phyloP scores from a whole-genome alignment of 2,888 invertebrate species.

The Fissipunctia ypsillon region DNA sequence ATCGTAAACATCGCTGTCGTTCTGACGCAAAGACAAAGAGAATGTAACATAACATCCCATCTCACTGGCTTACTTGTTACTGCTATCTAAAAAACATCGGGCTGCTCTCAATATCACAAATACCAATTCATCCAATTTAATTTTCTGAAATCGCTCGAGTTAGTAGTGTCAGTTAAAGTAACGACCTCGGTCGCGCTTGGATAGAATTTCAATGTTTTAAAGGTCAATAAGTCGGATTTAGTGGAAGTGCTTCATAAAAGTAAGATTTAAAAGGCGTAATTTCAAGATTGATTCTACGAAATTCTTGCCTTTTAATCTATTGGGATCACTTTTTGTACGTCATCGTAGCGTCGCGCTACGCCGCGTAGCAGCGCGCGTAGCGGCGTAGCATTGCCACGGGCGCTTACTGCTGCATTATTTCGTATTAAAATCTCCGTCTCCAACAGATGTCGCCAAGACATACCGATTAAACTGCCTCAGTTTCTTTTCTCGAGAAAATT shows the following conservation, averaged over 20 bases:
- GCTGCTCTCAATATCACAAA: conserved; percentile 33
- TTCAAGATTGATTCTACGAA: conserved; percentile 6
- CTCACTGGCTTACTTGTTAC: conserved; percentile 35
- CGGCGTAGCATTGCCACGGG: conserved; percentile 43
- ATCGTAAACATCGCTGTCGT: conserved; percentile 43
- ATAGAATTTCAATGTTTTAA: conserved; percentile 48
- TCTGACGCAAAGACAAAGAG: conserved; percentile 32
- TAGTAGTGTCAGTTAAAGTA: conserved; percentile 52
- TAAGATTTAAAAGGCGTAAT: conserved; percentile 15
- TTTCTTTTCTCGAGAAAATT: conserved; percentile 75
- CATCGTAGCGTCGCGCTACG: conserved; percentile 3
- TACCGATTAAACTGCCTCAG: conserved; percentile 75
- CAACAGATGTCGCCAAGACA: conserved; percentile 76
- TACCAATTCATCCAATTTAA: conserved; percentile 52
- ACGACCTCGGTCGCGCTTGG: conserved; percentile 42
- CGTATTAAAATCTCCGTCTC: conserved; percentile 80
- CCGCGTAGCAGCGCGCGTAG: conserved; percentile 13
- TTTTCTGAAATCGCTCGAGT: conserved; percentile 47
- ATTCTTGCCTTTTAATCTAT: conserved; percentile 40
- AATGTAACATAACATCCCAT: conserved; percentile 32
- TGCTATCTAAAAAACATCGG: conserved; percentile 35
- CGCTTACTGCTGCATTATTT: conserved; percentile 70
- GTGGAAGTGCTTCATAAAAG: conserved; percentile 25
- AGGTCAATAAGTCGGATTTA: conserved; percentile 38
- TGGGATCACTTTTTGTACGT: conserved; percentile 40